Conservation (phyloP, 1,140 invertebrate genomes). For the Solen grandis region DNA sequence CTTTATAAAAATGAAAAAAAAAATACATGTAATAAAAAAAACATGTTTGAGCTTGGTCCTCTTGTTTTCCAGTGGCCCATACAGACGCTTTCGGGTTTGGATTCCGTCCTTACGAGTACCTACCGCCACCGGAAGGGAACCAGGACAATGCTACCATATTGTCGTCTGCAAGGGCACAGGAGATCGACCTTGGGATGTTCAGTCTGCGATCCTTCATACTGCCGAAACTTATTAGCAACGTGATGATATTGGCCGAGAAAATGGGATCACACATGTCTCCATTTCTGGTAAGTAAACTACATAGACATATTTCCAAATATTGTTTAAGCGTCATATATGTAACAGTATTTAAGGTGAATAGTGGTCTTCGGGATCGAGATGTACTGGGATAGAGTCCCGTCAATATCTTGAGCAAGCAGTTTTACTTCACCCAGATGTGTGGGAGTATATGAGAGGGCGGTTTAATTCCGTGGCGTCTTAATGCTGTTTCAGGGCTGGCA, state of each 20-base stretch:
- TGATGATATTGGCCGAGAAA: slow-evolving; percentile 24
- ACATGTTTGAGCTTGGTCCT: slow-evolving; percentile 55
- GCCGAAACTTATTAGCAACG: slow-evolving; percentile 56
- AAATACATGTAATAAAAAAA: too few relatives aligned
- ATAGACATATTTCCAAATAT: too few relatives aligned
- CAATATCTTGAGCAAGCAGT: too few relatives aligned
- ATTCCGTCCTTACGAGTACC: slow-evolving; percentile 70
- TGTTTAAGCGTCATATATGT: too few relatives aligned
- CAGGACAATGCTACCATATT: not conserved
- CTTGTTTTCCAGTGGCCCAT: slow-evolving; percentile 71
- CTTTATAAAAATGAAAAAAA: too few relatives aligned
- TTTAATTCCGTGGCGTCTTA: too few relatives aligned
- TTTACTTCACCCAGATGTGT: too few relatives aligned
- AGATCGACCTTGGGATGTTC: slow-evolving; percentile 60
- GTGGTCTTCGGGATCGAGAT: too few relatives aligned
- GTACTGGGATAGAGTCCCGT: too few relatives aligned
- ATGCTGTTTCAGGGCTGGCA: too few relatives aligned
- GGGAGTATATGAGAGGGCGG: too few relatives aligned
- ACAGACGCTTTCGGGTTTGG: slow-evolving; percentile 69
- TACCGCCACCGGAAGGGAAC: slow-evolving; percentile 38
- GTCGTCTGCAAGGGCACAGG: slow-evolving; percentile 23
- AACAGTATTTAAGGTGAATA: too few relatives aligned
- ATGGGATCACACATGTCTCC: slow-evolving; percentile 40
- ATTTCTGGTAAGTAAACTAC: slow-evolving; percentile 67
- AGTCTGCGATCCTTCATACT: slow-evolving; percentile 65